Evolutionary conservation across 2,888 invertebrate genomes (phyloP).

Genomic region (Danaus chrysippus): DNA sequence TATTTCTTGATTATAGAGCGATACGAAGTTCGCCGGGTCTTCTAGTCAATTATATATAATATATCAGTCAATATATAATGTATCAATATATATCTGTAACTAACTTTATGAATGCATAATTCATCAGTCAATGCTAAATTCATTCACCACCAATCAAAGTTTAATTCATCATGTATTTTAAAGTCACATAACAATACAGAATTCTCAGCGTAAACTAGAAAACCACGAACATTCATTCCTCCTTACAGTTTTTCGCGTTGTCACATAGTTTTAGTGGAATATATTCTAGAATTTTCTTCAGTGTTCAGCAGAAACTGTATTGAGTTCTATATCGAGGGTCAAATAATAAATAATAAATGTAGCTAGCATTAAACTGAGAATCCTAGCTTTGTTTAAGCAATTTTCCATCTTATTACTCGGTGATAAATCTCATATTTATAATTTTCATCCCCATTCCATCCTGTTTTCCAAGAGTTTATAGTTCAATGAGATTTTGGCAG

Average conservation of each 20-base stretch:
- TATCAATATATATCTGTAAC: too few species aligned
- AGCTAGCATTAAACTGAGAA: slow-evolving; percentile 11
- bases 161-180: too few species aligned
- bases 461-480: slow-evolving; percentile 30
- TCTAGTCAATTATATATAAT: too few species aligned
- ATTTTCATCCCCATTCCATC: slow-evolving; percentile 24
- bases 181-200: too few species aligned
- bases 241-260: not conserved
- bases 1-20: too few species aligned
- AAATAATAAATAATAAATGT: slow-evolving; percentile 12
- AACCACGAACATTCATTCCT: too few species aligned
- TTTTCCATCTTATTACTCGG: slow-evolving; percentile 17
- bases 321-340: slow-evolving; percentile 2
- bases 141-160: too few species aligned
- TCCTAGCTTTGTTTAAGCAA: slow-evolving; percentile 11
- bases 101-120: too few species aligned
- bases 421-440: slow-evolving; percentile 20
- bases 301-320: not conserved
- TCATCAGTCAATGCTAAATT: too few species aligned
- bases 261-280: slow-evolving; percentile 12
- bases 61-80: too few species aligned
- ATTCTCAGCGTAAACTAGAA: too few species aligned
- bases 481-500: slow-evolving; percentile 35
- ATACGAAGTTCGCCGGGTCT: too few species aligned
- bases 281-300: slow-evolving; percentile 8